A percentile compares a stretch with the other conserved stretches of the same genome.
These are phyloP conservation scores for Listronotus oregonensis DNA, from an alignment of 1,140 invertebrate species.

Conservation along the genomic window DNA sequence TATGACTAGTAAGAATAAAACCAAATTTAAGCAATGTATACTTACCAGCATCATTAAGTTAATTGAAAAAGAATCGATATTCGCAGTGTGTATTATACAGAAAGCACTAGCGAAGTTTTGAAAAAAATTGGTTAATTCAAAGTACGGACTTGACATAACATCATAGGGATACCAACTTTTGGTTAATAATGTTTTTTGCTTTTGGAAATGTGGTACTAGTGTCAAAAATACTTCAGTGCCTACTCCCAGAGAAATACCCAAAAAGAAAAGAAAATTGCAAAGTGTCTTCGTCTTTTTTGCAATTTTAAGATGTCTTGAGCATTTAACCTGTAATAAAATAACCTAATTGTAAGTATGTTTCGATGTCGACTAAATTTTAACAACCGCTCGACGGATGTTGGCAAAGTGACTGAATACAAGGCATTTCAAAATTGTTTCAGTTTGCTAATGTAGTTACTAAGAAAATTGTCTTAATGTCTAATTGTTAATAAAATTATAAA, in stretches of 20 bases:
- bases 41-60: slow-evolving; percentile 8
- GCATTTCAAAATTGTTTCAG: too few relatives aligned
- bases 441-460: too few relatives aligned
- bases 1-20: too few relatives aligned
- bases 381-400: too few relatives aligned
- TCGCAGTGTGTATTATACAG: not conserved
- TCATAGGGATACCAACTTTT: slow-evolving; percentile 11
- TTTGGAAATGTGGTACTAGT: slow-evolving; percentile 1
- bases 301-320: not conserved
- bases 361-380: too few relatives aligned
- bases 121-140: slow-evolving; percentile 4
- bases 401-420: too few relatives aligned
- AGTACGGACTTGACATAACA: not conserved
- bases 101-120: slow-evolving; percentile 6
- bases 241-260: not conserved
- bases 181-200: not conserved
- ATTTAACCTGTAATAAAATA: slow-evolving; percentile 11
- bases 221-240: slow-evolving; percentile 8
- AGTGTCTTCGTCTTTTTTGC: not conserved
- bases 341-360: too few relatives aligned
- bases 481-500: too few relatives aligned
- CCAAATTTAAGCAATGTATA: too few relatives aligned
- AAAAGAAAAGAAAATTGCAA: not conserved
- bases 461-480: too few relatives aligned
- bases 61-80: slow-evolving; percentile 2